These are phyloP conservation scores for Bos indicus DNA, from an alignment of 2,113 vertebrate species.

Conservation along the genomic window DNA sequence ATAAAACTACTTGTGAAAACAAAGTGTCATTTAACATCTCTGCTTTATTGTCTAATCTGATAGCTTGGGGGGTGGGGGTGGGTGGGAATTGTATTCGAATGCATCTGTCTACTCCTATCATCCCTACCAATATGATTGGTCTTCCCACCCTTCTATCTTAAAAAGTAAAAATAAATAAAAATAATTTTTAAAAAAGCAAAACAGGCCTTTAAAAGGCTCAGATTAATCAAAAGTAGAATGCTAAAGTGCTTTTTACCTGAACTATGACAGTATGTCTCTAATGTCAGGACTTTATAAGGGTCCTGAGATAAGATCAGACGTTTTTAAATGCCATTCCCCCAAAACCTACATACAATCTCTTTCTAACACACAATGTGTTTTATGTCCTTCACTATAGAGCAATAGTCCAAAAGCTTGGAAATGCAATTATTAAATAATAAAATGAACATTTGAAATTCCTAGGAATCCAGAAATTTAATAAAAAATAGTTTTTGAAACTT, in stretches of 20 bases:
- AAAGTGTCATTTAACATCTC: not conserved
- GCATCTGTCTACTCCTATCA: not conserved
- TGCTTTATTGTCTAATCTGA: conserved; percentile 22
- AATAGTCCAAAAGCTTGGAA: not conserved
- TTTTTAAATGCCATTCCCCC: not conserved
- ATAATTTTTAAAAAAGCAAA: not conserved
- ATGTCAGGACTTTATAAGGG: not conserved
- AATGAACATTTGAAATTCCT: not conserved
- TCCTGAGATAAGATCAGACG: not conserved
- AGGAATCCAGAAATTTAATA: not conserved
- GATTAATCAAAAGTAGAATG: not conserved
- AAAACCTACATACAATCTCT: not conserved
- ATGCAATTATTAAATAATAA: not conserved
- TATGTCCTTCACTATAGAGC: not conserved
- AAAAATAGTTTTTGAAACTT: not conserved
- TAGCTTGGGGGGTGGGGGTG: not conserved
- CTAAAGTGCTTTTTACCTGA: not conserved
- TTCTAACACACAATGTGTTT: not conserved
- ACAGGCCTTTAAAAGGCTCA: not conserved
- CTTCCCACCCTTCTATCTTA: not conserved
- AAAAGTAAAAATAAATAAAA: not conserved
- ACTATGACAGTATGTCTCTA: not conserved
- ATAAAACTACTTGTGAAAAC: conserved; percentile 18
- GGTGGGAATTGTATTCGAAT: not conserved
- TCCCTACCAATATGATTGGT: not conserved